A percentile compares a stretch with the other conserved stretches of the same genome.
Conservation (phyloP, 2,113 vertebrate species). For the western clawed frog (Xenopus tropicalis) region DNA sequence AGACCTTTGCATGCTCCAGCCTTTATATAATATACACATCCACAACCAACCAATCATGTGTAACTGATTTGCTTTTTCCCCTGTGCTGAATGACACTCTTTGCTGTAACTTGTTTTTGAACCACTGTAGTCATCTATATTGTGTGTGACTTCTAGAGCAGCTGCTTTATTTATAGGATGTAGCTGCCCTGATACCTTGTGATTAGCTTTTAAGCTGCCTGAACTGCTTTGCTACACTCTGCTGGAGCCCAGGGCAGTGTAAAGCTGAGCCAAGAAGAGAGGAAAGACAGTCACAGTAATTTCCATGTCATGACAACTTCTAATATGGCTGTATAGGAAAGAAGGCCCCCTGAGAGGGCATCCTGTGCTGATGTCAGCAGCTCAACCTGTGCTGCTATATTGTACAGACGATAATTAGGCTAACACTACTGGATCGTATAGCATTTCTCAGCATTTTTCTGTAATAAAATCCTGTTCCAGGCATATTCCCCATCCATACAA, state of each 20-base stretch:
- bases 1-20: too few species aligned
- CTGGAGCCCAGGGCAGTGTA: neutral
- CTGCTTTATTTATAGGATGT: neutral
- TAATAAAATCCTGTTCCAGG: neutral
- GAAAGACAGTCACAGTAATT: neutral
- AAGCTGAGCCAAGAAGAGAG: neutral
- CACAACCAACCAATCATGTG: too few species aligned
- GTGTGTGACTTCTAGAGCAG: too few species aligned
- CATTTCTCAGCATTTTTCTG: conserved; percentile 4
- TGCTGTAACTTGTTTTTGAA: too few species aligned
- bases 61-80: too few species aligned
- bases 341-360: neutral
- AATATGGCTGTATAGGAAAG: neutral
- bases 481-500: neutral
- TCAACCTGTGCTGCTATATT: neutral
- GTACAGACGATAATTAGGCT: conserved; percentile 6
- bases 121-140: too few species aligned
- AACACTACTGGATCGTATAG: neutral
- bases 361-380: neutral
- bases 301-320: neutral
- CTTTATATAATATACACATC: too few species aligned
- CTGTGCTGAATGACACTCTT: too few species aligned
- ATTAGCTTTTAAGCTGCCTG: conserved; percentile 1
- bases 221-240: neutral
- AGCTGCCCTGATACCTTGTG: neutral